Conservation (phyloP, 2,888 invertebrate genomes). For the Noctua janthe region DNA sequence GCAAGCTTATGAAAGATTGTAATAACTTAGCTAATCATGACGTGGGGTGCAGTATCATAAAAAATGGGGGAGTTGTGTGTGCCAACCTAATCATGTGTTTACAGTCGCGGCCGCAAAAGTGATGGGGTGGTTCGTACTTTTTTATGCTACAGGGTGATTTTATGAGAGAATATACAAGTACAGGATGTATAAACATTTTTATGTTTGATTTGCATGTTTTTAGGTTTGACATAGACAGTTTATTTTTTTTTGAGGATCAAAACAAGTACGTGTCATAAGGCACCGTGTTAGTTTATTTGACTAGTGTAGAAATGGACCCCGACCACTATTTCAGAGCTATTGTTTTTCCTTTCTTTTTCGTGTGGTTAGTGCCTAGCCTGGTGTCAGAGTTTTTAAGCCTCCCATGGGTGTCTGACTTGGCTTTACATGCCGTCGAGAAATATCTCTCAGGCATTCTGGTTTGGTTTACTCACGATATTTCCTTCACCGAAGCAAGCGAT, state of each 20-base stretch:
- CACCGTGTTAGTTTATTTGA: no score
- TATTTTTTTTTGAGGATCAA: background rate
- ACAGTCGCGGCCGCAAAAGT: constrained; percentile 32
- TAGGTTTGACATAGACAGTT: background rate
- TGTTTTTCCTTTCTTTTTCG: no score
- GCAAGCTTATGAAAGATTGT: constrained; percentile 56
- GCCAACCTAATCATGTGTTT: constrained; percentile 62
- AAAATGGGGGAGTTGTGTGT: constrained; percentile 43
- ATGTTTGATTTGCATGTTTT: background rate
- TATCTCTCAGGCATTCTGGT: no score
- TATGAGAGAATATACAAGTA: constrained; percentile 17
- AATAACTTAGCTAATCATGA: constrained; percentile 59
- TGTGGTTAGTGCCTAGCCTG: no score
- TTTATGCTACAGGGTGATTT: constrained; percentile 33
- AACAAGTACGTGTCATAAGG: no score
- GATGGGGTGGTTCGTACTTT: constrained; percentile 40
- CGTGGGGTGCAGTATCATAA: constrained; percentile 50
- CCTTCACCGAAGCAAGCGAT: no score
- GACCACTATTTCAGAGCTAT: no score
- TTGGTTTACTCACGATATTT: no score
- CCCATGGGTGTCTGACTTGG: no score
- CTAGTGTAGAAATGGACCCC: no score
- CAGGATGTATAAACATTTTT: background rate
- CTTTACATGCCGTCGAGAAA: no score
- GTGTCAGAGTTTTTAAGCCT: no score